Evolutionary conservation across 2,113 vertebrate species (phyloP), one percentile per base, ranked within the genome.

Genomic region (Tenrec ecaudatus): DNA sequence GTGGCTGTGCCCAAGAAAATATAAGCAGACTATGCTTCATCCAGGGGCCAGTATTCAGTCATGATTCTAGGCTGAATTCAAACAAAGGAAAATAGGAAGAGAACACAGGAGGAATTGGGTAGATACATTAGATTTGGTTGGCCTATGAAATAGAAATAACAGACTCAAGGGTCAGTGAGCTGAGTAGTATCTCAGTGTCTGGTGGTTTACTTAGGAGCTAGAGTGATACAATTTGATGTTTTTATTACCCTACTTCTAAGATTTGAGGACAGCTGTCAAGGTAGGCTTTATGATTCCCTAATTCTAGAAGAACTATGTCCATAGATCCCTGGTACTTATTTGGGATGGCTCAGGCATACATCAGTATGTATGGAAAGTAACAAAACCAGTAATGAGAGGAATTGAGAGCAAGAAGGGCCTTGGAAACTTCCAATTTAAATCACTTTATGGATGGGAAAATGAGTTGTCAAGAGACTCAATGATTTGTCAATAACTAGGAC

Each of bases 361-460:
- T 3, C 53, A 29, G 38, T 57, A 25, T 4, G 23, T 3, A 33
- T 38, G 22, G 31, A 86, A 80, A 43, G 11, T 58, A 20, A n/a
- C 1, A 85, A 22, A 36, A 68, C 69, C 36, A 43, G 47, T 38
- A 69, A 73, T 43, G 40, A 58, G 62, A 40, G n/a, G 81, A 68
- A 66, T 31, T 75, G 40, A 77, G 19, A 88, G 40, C 27, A 36
- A 73, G 16, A 27, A 80, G 66, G 19, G 1, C 53, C 66, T 77
- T 43, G 2, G 36, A 86, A 92, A 76, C 27, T 73, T 90, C 4
- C 20, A 9, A 29, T 60, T 62, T 93, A 78, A 93, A 40, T 8
- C 6, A 17, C 57, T 60, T 93, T 40, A 82, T 89, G 95, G n/a
- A 83, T 71, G 60, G 83, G 10, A 75, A 89, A 91, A 81, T 20